Evolutionary conservation across 2,888 invertebrate genomes (phyloP), one percentile per base, ranked within the genome.

Genomic region (Drosophila phalerata): DNA sequence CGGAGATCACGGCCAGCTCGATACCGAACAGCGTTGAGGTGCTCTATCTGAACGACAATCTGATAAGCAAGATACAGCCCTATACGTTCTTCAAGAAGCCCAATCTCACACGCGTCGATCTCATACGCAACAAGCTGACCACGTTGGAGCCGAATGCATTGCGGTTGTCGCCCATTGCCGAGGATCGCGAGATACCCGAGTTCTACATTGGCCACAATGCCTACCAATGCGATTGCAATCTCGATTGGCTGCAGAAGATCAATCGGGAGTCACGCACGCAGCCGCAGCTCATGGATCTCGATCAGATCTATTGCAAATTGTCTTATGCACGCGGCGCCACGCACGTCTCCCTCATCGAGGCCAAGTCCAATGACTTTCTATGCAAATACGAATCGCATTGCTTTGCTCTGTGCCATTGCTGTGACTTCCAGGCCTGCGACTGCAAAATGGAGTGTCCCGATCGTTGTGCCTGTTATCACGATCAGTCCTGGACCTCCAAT

Each of bases 371-470:
- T 58, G 97, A 98, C 93, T 98, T 98, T 93, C 94, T 98, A 90
- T 98, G 98, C 94, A 96, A 96, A 83, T 98, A 98, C 93, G 96
- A 96, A 92, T 96, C 97, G 51, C 97, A 98, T 92, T 98, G 98
- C 93, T 98, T 98, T 93, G 97, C 98, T 5, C 93, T 97, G 81
- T 98, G 98, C 92, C 97, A 97, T 92, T 98, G 98, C 94, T 98
- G 98, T 93, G 98, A 98, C 93, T 98, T 97, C 93, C 98, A 97
- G 93, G 97, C 97, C 58, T 98, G 98, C 94, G 98, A 98, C 93
- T 98, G 98, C 94, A 97, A 98, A 94, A 98, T 98, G 97, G 97
- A 97, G 88, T 98, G 98, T 92, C 98, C 98, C 55, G 95, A 95
- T 69, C 97, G 97, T 91, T 98, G 98, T 93, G 96, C 96, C 77